A percentile compares a stretch with the other conserved stretches of the same genome.
Evolutionary conservation across 2,797 vertebrate genomes (phyloP).

Genomic region (Diceros bicornis): DNA sequence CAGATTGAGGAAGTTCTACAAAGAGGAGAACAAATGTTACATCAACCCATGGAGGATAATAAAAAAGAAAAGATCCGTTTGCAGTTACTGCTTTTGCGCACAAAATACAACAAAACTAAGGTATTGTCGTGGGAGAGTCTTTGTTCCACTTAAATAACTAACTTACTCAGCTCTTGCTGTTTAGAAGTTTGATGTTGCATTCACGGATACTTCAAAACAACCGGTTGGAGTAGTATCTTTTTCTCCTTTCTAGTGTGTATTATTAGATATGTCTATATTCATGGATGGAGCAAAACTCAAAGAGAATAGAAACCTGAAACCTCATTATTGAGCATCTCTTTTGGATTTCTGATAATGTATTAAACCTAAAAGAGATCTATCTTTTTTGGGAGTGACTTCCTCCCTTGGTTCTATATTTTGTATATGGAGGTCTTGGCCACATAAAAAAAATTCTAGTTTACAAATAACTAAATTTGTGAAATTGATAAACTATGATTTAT

Average conservation of each 20-base stretch:
- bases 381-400: not conserved
- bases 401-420: not conserved
- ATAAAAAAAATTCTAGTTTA: not conserved
- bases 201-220: not conserved
- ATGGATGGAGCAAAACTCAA: not conserved
- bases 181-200: not conserved
- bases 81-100: slow-evolving; percentile 93
- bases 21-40: slow-evolving; percentile 94
- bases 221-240: too few species aligned
- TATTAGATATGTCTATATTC: not conserved
- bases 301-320: not conserved
- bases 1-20: slow-evolving; percentile 94
- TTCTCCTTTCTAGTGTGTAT: not conserved
- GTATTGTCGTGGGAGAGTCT: slow-evolving; percentile 79
- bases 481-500: not conserved
- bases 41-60: slow-evolving; percentile 92
- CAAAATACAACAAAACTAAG: slow-evolving; percentile 93
- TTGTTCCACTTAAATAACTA: not conserved
- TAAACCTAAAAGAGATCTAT: not conserved
- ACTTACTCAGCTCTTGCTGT: not conserved
- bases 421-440: not conserved
- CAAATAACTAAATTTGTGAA: not conserved
- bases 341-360: not conserved
- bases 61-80: slow-evolving; percentile 93
- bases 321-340: not conserved